phyloP scores from a whole-genome alignment of 2,888 invertebrate species.

The Rhagophthalmus giganteus region DNA sequence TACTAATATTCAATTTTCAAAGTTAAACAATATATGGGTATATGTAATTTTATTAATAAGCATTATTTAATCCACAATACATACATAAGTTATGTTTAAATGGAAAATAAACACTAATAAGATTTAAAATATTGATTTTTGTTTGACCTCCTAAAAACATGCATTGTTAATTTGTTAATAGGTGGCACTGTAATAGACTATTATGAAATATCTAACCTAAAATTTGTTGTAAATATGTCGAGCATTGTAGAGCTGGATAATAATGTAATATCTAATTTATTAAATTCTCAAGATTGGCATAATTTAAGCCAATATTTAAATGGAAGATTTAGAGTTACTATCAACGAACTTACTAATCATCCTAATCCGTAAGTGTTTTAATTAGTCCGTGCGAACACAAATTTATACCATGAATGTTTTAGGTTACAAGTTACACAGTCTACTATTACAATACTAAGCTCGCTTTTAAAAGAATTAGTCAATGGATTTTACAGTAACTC shows the following conservation, averaged over 20 bases:
- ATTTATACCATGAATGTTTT: neutral
- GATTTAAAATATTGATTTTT: too few species aligned
- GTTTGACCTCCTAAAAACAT: too few species aligned
- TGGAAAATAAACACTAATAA: too few species aligned
- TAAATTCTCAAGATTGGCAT: conserved; percentile 5
- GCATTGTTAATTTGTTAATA: neutral
- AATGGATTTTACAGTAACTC: neutral
- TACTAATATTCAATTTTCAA: too few species aligned
- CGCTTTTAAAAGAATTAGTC: conserved; percentile 1
- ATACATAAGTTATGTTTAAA: too few species aligned
- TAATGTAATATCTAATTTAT: conserved; percentile 3
- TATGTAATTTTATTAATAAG: too few species aligned
- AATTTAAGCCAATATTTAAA: conserved; percentile 11
- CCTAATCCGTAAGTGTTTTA: conserved; percentile 14
- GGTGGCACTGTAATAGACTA: neutral
- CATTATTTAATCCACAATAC: too few species aligned
- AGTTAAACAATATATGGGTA: too few species aligned
- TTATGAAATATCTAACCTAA: neutral
- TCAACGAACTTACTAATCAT: conserved; percentile 5
- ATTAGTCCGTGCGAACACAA: neutral
- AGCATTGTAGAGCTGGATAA: conserved; percentile 8
- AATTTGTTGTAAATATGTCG: conserved; percentile 3
- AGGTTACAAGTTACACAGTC: conserved; percentile 1
- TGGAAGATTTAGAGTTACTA: conserved; percentile 11
- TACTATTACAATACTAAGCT: conserved; percentile 4